Evolutionary conservation across 2,113 vertebrate genomes (phyloP).

Genomic region (Hypanus sabinus): DNA sequence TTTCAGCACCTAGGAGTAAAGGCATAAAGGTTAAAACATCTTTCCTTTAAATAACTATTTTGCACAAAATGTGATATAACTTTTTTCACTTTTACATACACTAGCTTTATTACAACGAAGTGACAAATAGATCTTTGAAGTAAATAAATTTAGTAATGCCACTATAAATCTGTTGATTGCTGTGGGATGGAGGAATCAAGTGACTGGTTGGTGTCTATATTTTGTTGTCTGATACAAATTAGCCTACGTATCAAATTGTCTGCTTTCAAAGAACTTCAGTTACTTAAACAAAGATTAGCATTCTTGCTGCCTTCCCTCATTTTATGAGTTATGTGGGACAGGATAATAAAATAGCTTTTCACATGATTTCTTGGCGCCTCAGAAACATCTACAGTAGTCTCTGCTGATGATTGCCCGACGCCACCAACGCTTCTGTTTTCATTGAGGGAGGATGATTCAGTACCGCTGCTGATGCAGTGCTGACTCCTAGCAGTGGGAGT

Average conservation of each 20-base stretch:
- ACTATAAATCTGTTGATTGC: background rate
- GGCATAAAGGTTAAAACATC: too few relatives aligned
- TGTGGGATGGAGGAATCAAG: background rate
- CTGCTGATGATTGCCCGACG: background rate
- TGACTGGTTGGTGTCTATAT: background rate
- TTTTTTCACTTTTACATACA: too few relatives aligned
- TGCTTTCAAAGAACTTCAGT: background rate
- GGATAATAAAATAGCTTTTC: background rate
- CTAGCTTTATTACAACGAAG: too few relatives aligned
- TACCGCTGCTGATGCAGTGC: background rate
- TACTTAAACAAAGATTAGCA: constrained; percentile 7
- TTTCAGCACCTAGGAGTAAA: too few relatives aligned
- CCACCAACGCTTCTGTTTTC: background rate
- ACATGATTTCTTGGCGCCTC: constrained; percentile 1
- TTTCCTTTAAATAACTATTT: too few relatives aligned
- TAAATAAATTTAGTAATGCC: too few relatives aligned
- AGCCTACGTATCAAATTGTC: background rate
- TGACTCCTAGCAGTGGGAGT: background rate
- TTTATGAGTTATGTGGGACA: background rate
- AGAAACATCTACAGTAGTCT: background rate
- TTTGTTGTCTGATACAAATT: background rate
- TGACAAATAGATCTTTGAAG: too few relatives aligned
- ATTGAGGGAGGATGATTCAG: background rate
- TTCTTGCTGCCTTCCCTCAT: background rate
- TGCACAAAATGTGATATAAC: too few relatives aligned